A percentile compares a stretch with the other conserved stretches of the same genome.
phyloP scores from a whole-genome alignment of 2,113 vertebrate species.

The Gobiocypris rarus region DNA sequence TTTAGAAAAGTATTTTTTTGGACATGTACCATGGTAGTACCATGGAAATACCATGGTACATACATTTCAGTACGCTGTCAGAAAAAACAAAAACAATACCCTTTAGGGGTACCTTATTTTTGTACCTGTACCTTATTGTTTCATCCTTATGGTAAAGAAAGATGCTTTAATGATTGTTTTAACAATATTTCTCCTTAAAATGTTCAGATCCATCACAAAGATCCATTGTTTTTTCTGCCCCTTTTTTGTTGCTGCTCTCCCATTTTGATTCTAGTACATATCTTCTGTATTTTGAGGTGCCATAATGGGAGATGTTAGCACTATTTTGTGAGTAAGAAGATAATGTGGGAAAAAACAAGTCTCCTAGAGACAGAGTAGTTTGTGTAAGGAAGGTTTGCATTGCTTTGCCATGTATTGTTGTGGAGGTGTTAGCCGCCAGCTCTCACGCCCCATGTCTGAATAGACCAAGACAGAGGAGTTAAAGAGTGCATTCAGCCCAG shows the following conservation, averaged over 20 bases:
- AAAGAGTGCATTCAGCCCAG: conserved; percentile 48
- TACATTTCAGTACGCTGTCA: not conserved
- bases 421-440: conserved; percentile 52
- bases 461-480: conserved; percentile 52
- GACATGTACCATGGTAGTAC: not conserved
- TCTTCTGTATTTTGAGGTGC: conserved; percentile 25
- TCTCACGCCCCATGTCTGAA: conserved; percentile 47
- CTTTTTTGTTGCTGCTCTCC: conserved; percentile 32
- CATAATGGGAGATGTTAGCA: conserved; percentile 23
- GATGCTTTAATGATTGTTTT: not conserved
- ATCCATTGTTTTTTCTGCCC: not conserved
- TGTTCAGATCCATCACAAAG: not conserved
- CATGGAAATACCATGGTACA: not conserved
- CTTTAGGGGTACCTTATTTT: not conserved
- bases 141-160: not conserved
- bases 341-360: conserved; percentile 52
- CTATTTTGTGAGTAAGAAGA: conserved; percentile 19
- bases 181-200: not conserved
- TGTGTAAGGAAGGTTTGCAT: conserved; percentile 48
- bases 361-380: conserved; percentile 38
- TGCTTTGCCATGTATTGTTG: conserved; percentile 51
- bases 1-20: too few species aligned
- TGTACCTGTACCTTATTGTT: not conserved
- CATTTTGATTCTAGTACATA: conserved; percentile 39
- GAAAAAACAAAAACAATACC: not conserved